A percentile compares a stretch with the other conserved stretches of the same genome.
Conservation (phyloP, 2,797 vertebrate genomes). For the Lerista edwardsae region DNA sequence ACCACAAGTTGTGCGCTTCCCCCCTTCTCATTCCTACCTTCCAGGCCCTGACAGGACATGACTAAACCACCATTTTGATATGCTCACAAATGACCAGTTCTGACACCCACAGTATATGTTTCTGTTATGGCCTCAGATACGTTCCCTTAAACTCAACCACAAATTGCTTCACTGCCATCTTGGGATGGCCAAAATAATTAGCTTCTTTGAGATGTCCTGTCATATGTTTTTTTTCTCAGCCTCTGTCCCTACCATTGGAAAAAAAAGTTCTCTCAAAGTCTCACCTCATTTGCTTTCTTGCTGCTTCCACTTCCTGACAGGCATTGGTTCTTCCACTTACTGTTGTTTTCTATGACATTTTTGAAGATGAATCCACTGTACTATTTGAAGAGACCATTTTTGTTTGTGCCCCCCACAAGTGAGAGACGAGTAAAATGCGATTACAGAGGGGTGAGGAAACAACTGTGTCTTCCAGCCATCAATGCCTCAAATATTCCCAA, state of each 20-base stretch:
- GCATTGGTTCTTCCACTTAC: background rate
- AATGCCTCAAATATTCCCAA: conserved; percentile 33
- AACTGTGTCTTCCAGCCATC: conserved; percentile 38
- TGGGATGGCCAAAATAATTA: background rate
- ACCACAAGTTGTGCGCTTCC: too few species aligned
- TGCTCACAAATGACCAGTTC: background rate
- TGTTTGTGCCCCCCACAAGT: background rate
- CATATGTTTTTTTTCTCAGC: background rate
- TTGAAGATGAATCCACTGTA: background rate
- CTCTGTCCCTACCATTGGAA: background rate
- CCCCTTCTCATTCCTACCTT: background rate
- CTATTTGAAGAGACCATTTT: conserved; percentile 13
- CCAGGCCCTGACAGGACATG: background rate
- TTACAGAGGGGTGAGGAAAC: conserved; percentile 28
- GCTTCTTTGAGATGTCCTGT: background rate
- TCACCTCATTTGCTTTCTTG: conserved; percentile 2
- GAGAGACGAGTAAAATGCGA: background rate
- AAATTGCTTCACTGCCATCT: background rate
- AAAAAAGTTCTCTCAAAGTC: background rate
- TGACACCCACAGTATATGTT: background rate
- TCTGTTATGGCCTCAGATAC: background rate
- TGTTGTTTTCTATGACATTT: conserved; percentile 11
- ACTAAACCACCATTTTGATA: background rate
- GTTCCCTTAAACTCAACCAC: background rate
- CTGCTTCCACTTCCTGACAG: background rate